phyloP scores from a whole-genome alignment of 2,888 invertebrate species.

The Agriopis leucophaearia region DNA sequence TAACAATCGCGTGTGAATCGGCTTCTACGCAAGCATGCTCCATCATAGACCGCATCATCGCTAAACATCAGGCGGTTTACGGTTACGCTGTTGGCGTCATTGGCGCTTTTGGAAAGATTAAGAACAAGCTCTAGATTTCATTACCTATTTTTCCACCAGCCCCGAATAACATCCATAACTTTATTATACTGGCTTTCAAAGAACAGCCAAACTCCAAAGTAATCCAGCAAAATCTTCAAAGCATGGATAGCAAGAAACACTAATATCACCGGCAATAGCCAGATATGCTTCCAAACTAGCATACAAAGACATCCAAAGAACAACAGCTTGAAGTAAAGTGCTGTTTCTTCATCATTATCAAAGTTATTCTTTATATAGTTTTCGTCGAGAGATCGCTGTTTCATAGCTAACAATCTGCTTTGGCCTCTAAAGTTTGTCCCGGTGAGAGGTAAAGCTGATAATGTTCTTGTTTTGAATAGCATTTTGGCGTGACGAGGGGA shows the following conservation, averaged over 20 bases:
- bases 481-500: conserved; percentile 77
- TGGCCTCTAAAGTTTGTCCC: conserved; percentile 71
- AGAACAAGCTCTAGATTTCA: conserved; percentile 2
- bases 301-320: conserved; percentile 94
- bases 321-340: conserved; percentile 91
- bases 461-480: conserved; percentile 77
- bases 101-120: too few species aligned
- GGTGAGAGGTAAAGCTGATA: conserved; percentile 77
- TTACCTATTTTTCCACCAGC: conserved; percentile 89
- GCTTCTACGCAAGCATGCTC: too few species aligned
- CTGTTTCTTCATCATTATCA: conserved; percentile 86
- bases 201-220: conserved; percentile 84
- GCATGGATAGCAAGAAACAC: conserved; percentile 92
- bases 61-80: too few species aligned
- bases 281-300: conserved; percentile 94
- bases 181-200: conserved; percentile 77
- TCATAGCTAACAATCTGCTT: conserved; percentile 73
- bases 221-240: conserved; percentile 80
- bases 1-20: too few species aligned
- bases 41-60: too few species aligned
- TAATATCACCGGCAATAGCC: conserved; percentile 92
- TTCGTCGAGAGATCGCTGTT: conserved; percentile 75
- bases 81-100: background rate
- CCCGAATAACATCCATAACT: conserved; percentile 69
- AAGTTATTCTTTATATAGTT: conserved; percentile 78